Base-by-base conservation (phyloP, 2,797 vertebrate genomes). In the Malacoraja senta region DNA sequence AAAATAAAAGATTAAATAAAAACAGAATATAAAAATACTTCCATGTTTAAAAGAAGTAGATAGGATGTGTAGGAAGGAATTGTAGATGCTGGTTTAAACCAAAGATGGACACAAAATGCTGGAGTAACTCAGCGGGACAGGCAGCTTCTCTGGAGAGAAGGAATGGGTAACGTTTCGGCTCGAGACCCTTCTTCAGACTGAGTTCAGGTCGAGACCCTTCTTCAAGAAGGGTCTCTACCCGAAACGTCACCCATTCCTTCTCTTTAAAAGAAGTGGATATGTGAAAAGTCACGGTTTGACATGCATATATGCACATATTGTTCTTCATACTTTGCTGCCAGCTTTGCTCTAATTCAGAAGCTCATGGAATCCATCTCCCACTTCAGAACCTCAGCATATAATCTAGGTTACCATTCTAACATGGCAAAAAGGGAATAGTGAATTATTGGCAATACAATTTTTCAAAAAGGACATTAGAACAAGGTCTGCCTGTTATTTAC, bases 1-100 rank as follows among this genome's bases (percentile, higher is more conserved):
- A 91, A 91, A 90, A 91, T 86, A 86, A 68, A 68, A 68, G 21
- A 68, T 32, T 10, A 65, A 68, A 91, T 32, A 91, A 19, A 71
- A 35, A 26, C 63, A 71, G 17, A 71, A 72, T 71, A 12, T 38
- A 26, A 12, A 86, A 86, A 63, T 63, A 29, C 53, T 84, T 61
- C 21, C 53, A 84, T 61, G 24, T 61, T 29, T 84, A 61, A 61
- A 61, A 24, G 24, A 12, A 21, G 10, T 84, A 4, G 44, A 6
- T 53, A 53, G 44, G 44, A 53, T 53, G 44, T 53, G 4, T 53
- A 53, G 44, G 44, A 53, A 53, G 44, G 44, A 53, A 53, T 53
- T 53, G 44, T 4, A 53, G 44, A 53, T 53, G 44, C 44, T 53
- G 44, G 44, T 53, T 53, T 53, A 6, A 53, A 53, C 44, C 4